Percentiles rank a stretch among this genome's conserved stretches.
Evolutionary conservation across 2,888 invertebrate species (phyloP).

Genomic region (Amiota minor): DNA sequence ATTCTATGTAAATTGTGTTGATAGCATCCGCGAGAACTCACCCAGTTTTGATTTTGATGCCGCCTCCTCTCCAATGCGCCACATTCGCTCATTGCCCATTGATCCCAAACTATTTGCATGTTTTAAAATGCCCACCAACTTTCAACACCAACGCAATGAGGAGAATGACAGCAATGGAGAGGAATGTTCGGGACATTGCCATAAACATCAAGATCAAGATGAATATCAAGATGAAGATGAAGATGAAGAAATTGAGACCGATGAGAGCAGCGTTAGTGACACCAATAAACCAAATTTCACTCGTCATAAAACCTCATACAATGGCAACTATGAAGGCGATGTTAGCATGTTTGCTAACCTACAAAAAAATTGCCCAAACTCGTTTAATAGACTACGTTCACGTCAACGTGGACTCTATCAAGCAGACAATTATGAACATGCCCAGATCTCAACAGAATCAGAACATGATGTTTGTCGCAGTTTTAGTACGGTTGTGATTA

Average conservation of each 20-base stretch:
- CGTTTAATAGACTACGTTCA: not conserved
- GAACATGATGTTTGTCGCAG: conserved; percentile 52
- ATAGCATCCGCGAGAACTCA: no score
- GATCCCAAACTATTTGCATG: no score
- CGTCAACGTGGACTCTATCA: not conserved
- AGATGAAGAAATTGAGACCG: not conserved
- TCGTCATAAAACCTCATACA: conserved; percentile 20
- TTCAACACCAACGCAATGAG: no score
- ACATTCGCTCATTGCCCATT: not conserved
- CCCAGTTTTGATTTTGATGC: no score
- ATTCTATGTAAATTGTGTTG: no score
- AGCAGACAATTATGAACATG: not conserved
- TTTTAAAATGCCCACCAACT: no score
- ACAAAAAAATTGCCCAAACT: not conserved
- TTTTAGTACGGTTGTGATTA: conserved; percentile 9
- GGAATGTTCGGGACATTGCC: no score
- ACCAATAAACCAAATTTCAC: not conserved
- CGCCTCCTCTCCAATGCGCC: not conserved
- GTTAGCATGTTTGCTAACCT: conserved; percentile 40
- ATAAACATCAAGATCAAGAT: no score
- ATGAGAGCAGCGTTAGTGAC: not conserved
- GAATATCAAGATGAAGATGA: no score
- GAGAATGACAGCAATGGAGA: no score
- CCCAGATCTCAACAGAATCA: conserved; percentile 50
- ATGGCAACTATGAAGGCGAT: conserved; percentile 62